Evolutionary conservation across 2,888 invertebrate genomes (phyloP).

Genomic region (Polydrusus cervinus): DNA sequence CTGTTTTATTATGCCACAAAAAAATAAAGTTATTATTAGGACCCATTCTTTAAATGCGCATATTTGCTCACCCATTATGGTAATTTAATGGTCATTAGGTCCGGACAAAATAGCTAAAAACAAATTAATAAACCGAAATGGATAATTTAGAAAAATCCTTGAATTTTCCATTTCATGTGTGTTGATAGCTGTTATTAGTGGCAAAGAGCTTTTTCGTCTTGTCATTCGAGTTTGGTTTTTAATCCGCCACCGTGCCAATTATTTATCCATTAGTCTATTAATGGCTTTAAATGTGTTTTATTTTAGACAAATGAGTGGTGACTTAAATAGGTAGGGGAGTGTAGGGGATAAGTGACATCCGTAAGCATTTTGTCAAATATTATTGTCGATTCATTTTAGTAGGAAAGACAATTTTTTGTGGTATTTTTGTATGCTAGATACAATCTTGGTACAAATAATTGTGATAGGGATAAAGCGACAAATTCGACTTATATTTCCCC

Average conservation of each 20-base stretch:
- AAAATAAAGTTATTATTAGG: constrained; percentile 2
- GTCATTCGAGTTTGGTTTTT: constrained; percentile 54
- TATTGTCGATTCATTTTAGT: no score
- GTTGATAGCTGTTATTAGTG: constrained; percentile 53
- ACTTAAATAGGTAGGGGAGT: constrained; percentile 10
- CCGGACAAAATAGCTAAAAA: constrained; percentile 50
- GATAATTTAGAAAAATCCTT: constrained; percentile 51
- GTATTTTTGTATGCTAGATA: no score
- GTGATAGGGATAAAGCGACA: no score
- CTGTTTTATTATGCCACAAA: background rate
- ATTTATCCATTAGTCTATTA: constrained; percentile 54
- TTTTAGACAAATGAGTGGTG: constrained; percentile 41
- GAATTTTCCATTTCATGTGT: constrained; percentile 44
- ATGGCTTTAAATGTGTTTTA: constrained; percentile 47
- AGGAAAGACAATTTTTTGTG: no score
- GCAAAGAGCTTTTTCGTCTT: constrained; percentile 52
- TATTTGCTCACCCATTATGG: constrained; percentile 48
- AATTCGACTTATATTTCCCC: no score
- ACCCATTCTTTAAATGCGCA: background rate
- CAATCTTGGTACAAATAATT: no score
- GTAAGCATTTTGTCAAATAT: no score
- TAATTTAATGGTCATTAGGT: constrained; percentile 54
- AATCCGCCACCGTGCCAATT: constrained; percentile 53
- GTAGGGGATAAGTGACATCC: background rate
- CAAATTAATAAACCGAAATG: constrained; percentile 53